Conservation (phyloP, 2,113 vertebrate species). For the Numida meleagris region DNA sequence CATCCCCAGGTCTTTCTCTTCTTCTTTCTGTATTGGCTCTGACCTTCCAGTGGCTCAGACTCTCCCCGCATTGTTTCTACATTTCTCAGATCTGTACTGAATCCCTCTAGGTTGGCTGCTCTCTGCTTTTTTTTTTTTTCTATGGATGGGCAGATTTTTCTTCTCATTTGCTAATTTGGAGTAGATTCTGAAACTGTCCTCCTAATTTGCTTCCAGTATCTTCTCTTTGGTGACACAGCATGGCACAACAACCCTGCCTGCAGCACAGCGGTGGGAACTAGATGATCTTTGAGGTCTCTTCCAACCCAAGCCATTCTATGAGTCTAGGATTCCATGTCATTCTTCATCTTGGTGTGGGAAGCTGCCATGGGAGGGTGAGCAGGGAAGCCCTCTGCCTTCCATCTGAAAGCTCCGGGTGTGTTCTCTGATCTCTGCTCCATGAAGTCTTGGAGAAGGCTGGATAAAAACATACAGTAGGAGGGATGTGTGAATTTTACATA, state of each 20-base stretch:
- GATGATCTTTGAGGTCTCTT: too few relatives aligned
- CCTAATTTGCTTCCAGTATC: not conserved
- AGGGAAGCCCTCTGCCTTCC: not conserved
- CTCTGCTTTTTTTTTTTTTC: not conserved
- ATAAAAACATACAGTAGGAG: fast-evolving
- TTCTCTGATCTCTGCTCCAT: not conserved
- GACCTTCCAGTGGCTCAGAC: not conserved
- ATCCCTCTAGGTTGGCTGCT: not conserved
- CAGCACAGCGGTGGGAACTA: too few relatives aligned
- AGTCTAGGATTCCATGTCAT: not conserved
- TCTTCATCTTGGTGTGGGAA: not conserved
- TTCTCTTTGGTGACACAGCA: not conserved
- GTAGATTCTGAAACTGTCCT: not conserved
- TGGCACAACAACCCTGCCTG: too few relatives aligned
- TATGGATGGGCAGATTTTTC: fast-evolving
- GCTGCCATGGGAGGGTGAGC: not conserved
- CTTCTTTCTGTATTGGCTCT: not conserved
- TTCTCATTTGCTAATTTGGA: not conserved
- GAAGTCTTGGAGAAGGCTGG: not conserved
- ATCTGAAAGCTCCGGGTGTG: not conserved
- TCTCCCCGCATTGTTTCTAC: not conserved
- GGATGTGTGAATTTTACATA: not conserved
- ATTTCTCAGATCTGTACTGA: not conserved
- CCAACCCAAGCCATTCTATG: too few relatives aligned
- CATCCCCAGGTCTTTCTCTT: not conserved